Conservation (phyloP, 2,797 vertebrate genomes). For the Microcaecilia unicolor region DNA sequence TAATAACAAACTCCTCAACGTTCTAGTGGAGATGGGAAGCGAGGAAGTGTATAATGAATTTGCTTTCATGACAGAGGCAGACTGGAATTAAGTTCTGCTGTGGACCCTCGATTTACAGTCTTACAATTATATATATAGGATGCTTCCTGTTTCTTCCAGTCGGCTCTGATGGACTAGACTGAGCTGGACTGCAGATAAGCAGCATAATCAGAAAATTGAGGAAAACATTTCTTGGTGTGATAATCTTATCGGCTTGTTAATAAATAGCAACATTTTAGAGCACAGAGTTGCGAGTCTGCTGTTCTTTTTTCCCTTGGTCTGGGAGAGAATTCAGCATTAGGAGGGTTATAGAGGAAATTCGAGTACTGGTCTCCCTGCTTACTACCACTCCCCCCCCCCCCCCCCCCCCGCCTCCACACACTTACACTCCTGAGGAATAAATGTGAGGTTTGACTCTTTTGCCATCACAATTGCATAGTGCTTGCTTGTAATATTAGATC, state of each 20-base stretch:
- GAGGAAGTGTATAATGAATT: slow-evolving; percentile 8
- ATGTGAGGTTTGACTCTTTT: no score
- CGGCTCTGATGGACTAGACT: slow-evolving; percentile 47
- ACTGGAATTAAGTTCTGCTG: slow-evolving; percentile 22
- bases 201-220: slow-evolving; percentile 54
- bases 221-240: slow-evolving; percentile 45
- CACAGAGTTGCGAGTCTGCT: not conserved
- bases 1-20: no score
- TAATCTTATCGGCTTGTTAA: slow-evolving; percentile 45
- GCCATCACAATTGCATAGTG: no score
- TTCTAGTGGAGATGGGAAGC: not conserved
- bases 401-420: no score
- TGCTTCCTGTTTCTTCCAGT: slow-evolving; percentile 31
- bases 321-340: not conserved
- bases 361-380: no score
- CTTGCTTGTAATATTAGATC: no score
- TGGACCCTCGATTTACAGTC: slow-evolving; percentile 27
- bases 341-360: not conserved
- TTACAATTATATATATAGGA: slow-evolving; percentile 32
- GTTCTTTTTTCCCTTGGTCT: slow-evolving; percentile 1
- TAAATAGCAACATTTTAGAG: slow-evolving; percentile 34
- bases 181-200: slow-evolving; percentile 33
- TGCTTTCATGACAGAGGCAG: slow-evolving; percentile 19
- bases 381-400: no score
- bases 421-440: no score